Percentiles rank a stretch among this genome's conserved stretches.
Conservation (phyloP, 2,113 vertebrate species). For the Rattus rattus region DNA sequence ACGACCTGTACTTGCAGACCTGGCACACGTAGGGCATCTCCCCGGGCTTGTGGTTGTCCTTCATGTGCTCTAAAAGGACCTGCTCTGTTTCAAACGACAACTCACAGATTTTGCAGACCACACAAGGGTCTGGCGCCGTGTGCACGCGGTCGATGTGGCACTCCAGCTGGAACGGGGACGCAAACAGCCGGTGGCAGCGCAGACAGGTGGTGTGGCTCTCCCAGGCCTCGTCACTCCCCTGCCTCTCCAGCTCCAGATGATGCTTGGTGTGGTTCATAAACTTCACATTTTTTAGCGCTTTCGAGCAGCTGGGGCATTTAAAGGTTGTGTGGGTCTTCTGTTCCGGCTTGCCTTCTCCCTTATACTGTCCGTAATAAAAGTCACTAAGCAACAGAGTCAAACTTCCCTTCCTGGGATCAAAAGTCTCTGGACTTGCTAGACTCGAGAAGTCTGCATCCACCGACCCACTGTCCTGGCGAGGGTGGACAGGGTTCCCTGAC, state of each 20-base stretch:
- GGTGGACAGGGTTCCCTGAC: slow-evolving; percentile 50
- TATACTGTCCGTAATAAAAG: slow-evolving; percentile 77
- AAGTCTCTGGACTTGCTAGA: slow-evolving; percentile 35
- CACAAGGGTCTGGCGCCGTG: slow-evolving; percentile 91
- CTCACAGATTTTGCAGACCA: slow-evolving; percentile 97
- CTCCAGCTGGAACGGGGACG: slow-evolving; percentile 96
- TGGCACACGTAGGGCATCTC: slow-evolving; percentile 99
- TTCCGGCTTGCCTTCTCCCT: slow-evolving; percentile 63
- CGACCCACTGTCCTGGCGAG: background rate
- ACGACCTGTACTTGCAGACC: slow-evolving; percentile 95
- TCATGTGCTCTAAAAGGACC: slow-evolving; percentile 97
- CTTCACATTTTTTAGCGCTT: slow-evolving; percentile 85
- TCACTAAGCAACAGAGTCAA: slow-evolving; percentile 65
- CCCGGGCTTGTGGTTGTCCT: slow-evolving; percentile 97
- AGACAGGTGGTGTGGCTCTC: slow-evolving; percentile 96
- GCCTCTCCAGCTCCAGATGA: slow-evolving; percentile 97
- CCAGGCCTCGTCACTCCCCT: slow-evolving; percentile 93
- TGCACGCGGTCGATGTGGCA: slow-evolving; percentile 97
- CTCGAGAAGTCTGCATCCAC: slow-evolving; percentile 8
- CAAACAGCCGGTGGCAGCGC: slow-evolving; percentile 95
- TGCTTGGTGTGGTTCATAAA: slow-evolving; percentile 99
- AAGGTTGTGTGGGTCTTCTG: slow-evolving; percentile 74
- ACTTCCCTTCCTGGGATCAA: slow-evolving; percentile 47
- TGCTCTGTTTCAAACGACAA: slow-evolving; percentile 87
- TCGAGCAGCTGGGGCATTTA: slow-evolving; percentile 75